Base-by-base conservation (phyloP, 1,140 invertebrate species). In the Bombus waltoni region DNA sequence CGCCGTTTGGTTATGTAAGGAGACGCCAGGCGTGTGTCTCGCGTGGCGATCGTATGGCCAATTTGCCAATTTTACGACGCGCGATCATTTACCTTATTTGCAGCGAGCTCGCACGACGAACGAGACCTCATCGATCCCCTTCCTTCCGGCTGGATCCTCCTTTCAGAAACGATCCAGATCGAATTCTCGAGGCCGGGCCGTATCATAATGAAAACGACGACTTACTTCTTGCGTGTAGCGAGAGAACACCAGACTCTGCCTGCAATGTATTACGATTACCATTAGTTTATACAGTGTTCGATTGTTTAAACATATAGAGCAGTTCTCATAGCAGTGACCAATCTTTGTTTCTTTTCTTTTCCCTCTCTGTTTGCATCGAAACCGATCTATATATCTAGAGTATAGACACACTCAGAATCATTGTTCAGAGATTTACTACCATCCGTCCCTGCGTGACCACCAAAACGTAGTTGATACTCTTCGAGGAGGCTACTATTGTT, bases 31-130 rank as follows among this genome's bases (percentile, higher is more conserved):
- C 59, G 78, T 47, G 62, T 89, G 62, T 89, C 79, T 85, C 81
- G 73, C 72, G 81, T 92, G 85, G 83, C 89, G 85, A 89, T 92
- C 89, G 77, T 89, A 87, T 90, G 73, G 86, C 91, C 92, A 93
- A 92, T 93, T 93, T 91, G 90, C 90, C 89, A 87, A 88, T 88
- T 91, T 92, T 91, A 91, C 83, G 83, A 88, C 72, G 77, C 85
- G 42, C 65, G 68, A 81, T 79, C 47, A 35, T 47, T 79, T 72
- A 76, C 76, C 88, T 65, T 47, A 76, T 62, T 68, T 57, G 40
- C 47, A 78, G 13, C 59, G n/a, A 53, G 35, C 35, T 42, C 44
- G 57, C 38, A 53, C 57, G 70, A 76, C 77, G 57, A 68, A 66
- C 85, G 78, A 82, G 74, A 85, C 59, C 72, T 38, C n/a, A 6